Conservation (phyloP, 1,140 invertebrate species). For the Solen grandis region DNA sequence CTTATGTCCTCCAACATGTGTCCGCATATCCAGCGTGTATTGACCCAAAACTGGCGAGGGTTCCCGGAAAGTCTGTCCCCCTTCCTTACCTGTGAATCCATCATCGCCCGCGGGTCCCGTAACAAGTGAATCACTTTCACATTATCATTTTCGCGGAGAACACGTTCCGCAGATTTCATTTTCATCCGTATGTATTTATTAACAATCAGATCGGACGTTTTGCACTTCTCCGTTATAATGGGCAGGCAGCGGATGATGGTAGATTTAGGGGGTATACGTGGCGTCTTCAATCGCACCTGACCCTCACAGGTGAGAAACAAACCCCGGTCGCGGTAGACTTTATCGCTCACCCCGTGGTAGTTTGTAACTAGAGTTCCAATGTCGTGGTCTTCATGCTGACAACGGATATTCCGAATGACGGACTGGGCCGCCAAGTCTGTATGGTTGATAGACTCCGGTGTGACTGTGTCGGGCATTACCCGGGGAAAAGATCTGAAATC, state of each 20-base stretch:
- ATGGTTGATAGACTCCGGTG: too few species aligned
- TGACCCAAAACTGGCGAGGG: background rate
- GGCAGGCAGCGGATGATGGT: constrained; percentile 18
- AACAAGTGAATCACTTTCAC: constrained; percentile 27
- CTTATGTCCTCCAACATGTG: background rate
- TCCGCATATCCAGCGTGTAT: constrained; percentile 12
- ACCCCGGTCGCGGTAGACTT: background rate
- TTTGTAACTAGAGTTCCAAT: background rate
- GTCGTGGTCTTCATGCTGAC: background rate
- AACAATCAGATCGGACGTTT: background rate
- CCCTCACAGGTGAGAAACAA: background rate
- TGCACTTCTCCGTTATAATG: background rate
- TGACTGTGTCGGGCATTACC: too few species aligned
- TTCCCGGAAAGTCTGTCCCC: constrained; percentile 5
- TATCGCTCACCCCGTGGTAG: background rate
- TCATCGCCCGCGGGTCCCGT: constrained; percentile 41
- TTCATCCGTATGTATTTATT: constrained; percentile 32
- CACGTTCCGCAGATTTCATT: background rate
- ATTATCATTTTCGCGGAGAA: background rate
- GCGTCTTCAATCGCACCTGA: background rate
- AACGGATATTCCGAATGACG: too few species aligned
- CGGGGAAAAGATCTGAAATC: too few species aligned
- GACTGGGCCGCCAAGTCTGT: too few species aligned
- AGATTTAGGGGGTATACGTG: background rate
- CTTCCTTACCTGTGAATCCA: constrained; percentile 42